These are phyloP conservation scores for Bibio marci DNA, from an alignment of 2,888 invertebrate genomes.

Conservation along the genomic window DNA sequence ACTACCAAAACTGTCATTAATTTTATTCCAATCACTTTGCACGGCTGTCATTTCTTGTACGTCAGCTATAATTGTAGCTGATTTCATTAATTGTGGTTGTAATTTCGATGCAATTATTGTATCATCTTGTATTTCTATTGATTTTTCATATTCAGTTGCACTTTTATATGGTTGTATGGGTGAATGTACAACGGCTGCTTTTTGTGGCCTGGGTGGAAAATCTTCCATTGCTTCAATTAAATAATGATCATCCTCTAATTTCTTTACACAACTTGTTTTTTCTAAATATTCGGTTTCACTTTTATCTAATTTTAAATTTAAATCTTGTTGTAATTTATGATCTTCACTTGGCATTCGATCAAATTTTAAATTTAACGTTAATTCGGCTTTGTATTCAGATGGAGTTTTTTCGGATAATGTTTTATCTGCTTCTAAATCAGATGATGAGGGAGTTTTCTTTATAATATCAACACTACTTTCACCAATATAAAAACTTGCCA, in stretches of 20 bases:
- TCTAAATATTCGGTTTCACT: too few species aligned
- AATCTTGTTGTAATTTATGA: too few species aligned
- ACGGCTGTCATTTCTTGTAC: slow-evolving; percentile 1
- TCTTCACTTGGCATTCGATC: too few species aligned
- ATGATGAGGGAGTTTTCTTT: slow-evolving; percentile 17
- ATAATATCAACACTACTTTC: slow-evolving; percentile 28
- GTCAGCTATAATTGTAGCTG: slow-evolving; percentile 5
- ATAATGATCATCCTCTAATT: neutral
- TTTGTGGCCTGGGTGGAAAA: neutral
- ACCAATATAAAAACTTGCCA: slow-evolving; percentile 22
- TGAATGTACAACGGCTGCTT: slow-evolving; percentile 1
- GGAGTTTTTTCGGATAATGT: neutral
- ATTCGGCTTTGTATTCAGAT: too few species aligned
- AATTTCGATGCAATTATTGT: slow-evolving; percentile 8
- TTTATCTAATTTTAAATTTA: too few species aligned
- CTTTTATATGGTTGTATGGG: neutral
- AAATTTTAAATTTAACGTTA: too few species aligned
- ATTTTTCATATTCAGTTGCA: slow-evolving; percentile 10
- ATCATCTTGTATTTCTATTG: slow-evolving; percentile 12
- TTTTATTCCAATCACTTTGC: neutral
- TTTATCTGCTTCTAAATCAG: neutral
- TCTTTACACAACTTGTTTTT: too few species aligned
- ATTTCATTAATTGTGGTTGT: slow-evolving; percentile 6
- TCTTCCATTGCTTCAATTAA: neutral
- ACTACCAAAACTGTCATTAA: neutral